Evolutionary conservation across 2,797 vertebrate species (phyloP).

Genomic region (Delichon dasypus): DNA sequence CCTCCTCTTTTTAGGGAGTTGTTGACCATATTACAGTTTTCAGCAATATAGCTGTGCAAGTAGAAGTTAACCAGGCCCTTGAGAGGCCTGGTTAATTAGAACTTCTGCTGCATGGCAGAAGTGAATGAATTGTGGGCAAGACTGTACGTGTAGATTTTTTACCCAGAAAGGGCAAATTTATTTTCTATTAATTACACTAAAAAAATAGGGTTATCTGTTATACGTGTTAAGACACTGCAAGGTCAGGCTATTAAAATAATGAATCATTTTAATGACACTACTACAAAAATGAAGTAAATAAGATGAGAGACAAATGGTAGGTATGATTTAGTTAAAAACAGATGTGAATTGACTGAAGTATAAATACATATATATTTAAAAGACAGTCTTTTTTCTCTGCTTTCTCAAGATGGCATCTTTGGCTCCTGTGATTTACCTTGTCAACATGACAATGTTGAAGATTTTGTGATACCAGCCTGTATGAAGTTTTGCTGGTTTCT

Average conservation of each 20-base stretch:
- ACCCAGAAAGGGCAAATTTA: constrained; percentile 13
- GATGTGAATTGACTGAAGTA: not conserved
- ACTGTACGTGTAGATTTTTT: not conserved
- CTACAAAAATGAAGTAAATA: not conserved
- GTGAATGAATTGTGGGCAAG: constrained; percentile 23
- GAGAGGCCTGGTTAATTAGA: constrained; percentile 52
- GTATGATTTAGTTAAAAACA: not conserved
- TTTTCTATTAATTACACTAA: not conserved
- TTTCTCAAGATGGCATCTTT: not conserved
- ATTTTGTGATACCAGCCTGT: not conserved
- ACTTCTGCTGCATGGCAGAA: constrained; percentile 27
- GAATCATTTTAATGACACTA: not conserved
- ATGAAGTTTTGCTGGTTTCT: not conserved
- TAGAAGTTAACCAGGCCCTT: constrained; percentile 51
- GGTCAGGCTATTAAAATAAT: not conserved
- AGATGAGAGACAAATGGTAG: not conserved
- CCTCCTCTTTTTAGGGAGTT: constrained; percentile 44
- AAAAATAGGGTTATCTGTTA: not conserved
- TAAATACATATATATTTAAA: not conserved
- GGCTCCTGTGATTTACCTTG: not conserved
- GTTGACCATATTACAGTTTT: constrained; percentile 46
- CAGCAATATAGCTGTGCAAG: constrained; percentile 36
- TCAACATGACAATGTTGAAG: not conserved
- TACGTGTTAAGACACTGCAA: not conserved
- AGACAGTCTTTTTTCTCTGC: not conserved